Conservation (phyloP, 2,113 vertebrate species). For the Pitta sordida region DNA sequence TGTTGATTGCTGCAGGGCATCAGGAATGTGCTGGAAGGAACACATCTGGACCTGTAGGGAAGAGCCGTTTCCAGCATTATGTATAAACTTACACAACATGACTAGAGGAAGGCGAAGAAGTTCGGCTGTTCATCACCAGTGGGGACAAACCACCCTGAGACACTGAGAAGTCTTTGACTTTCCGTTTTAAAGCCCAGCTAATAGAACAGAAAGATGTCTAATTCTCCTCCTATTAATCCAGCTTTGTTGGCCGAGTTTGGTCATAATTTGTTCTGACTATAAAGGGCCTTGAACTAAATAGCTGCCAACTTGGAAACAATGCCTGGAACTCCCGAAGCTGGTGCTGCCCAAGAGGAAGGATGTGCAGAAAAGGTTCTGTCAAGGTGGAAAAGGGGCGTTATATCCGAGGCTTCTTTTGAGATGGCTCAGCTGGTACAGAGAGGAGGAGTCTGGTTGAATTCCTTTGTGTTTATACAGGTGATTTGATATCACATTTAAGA, state of each 20-base stretch:
- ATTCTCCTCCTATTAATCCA: background rate
- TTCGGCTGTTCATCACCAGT: background rate
- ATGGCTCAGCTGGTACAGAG: background rate
- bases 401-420: background rate
- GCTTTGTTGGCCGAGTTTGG: background rate
- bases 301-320: background rate
- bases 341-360: background rate
- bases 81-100: background rate
- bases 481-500: background rate
- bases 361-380: background rate
- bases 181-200: background rate
- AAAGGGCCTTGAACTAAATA: background rate
- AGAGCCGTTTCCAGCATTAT: background rate
- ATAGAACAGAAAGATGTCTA: background rate
- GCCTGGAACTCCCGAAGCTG: background rate
- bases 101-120: background rate
- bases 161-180: background rate
- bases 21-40: background rate
- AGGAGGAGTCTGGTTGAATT: background rate
- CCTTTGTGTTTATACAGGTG: accelerated
- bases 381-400: background rate
- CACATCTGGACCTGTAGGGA: background rate
- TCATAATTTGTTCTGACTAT: background rate
- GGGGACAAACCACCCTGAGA: background rate
- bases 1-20: background rate